Evolutionary conservation across 1,140 invertebrate species (phyloP).

Genomic region (Nasonia vitripennis): DNA sequence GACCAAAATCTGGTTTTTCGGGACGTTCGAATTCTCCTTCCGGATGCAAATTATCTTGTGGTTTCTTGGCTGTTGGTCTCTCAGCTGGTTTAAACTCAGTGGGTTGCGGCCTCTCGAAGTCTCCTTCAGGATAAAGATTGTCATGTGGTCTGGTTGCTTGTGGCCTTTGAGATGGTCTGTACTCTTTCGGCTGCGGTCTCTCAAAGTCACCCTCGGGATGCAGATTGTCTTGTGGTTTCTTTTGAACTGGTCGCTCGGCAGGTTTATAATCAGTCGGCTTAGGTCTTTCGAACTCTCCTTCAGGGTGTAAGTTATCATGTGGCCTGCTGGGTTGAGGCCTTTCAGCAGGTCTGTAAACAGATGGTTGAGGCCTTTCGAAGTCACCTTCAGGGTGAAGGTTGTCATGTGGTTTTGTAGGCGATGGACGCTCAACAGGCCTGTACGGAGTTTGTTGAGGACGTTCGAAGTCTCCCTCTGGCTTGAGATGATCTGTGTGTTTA

Average conservation of each 20-base stretch:
- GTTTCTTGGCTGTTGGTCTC: constrained; percentile 76
- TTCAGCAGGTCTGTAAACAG: constrained; percentile 75
- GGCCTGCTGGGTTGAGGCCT: constrained; percentile 74
- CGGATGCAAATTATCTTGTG: constrained; percentile 75
- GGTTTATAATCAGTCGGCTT: constrained; percentile 66
- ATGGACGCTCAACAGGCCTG: constrained; percentile 74
- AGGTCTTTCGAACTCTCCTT: constrained; percentile 77
- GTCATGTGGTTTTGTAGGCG: constrained; percentile 64
- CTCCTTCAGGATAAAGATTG: constrained; percentile 75
- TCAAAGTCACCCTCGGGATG: constrained; percentile 72
- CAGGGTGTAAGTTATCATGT: constrained; percentile 75
- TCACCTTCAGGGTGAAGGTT: constrained; percentile 78
- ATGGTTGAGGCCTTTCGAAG: constrained; percentile 72
- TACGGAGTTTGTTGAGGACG: constrained; percentile 68
- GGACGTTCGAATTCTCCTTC: constrained; percentile 70
- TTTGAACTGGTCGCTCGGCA: constrained; percentile 76
- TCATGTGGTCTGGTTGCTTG: constrained; percentile 75
- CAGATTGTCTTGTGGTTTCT: constrained; percentile 76
- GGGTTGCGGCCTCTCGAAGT: constrained; percentile 67
- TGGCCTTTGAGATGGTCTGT: constrained; percentile 69
- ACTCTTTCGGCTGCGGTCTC: constrained; percentile 73
- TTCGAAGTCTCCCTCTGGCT: constrained; percentile 69
- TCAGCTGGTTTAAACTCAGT: constrained; percentile 69
- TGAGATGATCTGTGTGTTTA: constrained; percentile 76
- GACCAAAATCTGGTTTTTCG: constrained; percentile 70